Percentiles rank a stretch among this genome's conserved stretches.
These are phyloP conservation scores for Drosophila funebris DNA, from an alignment of 1,140 invertebrate species.

Conservation along the genomic window DNA sequence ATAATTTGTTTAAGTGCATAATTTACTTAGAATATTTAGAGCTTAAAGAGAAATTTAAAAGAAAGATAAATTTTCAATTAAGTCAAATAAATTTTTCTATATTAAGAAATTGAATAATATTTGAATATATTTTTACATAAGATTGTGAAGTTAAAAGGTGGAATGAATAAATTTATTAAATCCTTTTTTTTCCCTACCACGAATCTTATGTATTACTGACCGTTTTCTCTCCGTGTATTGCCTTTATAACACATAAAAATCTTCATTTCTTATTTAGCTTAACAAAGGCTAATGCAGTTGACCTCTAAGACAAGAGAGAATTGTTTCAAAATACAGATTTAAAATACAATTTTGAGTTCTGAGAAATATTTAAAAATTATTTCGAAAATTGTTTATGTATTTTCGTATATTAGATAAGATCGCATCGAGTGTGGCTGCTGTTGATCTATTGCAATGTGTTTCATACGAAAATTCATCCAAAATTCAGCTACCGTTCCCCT, in stretches of 20 bases:
- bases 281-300: background rate
- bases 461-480: background rate
- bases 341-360: background rate
- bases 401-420: constrained; percentile 1
- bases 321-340: background rate
- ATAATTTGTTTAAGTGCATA: no score
- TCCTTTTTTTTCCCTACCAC: no score
- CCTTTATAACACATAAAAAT: background rate
- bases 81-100: no score
- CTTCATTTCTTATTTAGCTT: background rate
- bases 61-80: no score
- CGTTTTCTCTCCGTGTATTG: background rate
- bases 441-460: constrained; percentile 11
- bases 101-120: no score
- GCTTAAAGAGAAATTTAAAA: no score
- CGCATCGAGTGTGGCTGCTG: background rate
- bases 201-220: no score
- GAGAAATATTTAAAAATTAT: background rate
- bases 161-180: no score
- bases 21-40: no score
- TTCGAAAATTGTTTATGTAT: background rate
- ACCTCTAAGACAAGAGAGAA: background rate
- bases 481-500: background rate
- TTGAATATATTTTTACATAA: no score
- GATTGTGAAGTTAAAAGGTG: no score